Evolutionary conservation across 2,797 vertebrate genomes (phyloP).

Genomic region (Anguilla obscura): DNA sequence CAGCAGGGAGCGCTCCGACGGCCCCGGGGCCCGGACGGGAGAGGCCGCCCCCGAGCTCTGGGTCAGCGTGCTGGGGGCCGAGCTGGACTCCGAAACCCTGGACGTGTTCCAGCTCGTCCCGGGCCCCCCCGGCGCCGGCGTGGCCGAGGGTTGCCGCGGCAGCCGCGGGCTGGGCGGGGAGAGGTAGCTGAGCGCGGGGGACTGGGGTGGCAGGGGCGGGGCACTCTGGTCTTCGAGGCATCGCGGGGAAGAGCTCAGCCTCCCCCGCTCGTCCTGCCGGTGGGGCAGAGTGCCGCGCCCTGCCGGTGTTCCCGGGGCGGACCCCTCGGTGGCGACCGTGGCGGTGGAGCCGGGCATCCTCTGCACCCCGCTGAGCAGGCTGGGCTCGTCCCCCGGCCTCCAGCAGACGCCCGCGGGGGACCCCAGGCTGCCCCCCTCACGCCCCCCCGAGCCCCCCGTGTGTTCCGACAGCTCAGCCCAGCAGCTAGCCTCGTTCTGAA

Average conservation of each 20-base stretch:
- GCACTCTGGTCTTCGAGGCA: constrained; percentile 9
- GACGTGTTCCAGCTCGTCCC: neutral
- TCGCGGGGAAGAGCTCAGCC: constrained; percentile 42
- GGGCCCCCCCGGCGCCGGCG: neutral
- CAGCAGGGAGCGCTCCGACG: constrained; percentile 28
- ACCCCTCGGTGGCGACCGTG: neutral
- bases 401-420: neutral
- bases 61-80: constrained; percentile 28
- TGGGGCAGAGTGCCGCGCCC: neutral
- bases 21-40: neutral
- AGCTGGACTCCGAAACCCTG: constrained; percentile 26
- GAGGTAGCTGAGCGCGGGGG: constrained; percentile 30
- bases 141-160: neutral
- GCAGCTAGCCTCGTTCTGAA: neutral
- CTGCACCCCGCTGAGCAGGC: constrained; percentile 27
- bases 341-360: constrained; percentile 19
- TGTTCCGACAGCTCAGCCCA: neutral
- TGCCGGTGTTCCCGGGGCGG: neutral
- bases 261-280: constrained; percentile 12
- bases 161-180: neutral
- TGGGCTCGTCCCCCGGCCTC: constrained; percentile 18
- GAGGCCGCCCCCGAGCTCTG: neutral
- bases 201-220: constrained; percentile 36
- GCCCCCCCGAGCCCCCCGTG: neutral
- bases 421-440: neutral